Percentiles rank a stretch among this genome's conserved stretches.
Conservation (phyloP, 2,888 invertebrate genomes). For the Drosophila stalkeri region DNA sequence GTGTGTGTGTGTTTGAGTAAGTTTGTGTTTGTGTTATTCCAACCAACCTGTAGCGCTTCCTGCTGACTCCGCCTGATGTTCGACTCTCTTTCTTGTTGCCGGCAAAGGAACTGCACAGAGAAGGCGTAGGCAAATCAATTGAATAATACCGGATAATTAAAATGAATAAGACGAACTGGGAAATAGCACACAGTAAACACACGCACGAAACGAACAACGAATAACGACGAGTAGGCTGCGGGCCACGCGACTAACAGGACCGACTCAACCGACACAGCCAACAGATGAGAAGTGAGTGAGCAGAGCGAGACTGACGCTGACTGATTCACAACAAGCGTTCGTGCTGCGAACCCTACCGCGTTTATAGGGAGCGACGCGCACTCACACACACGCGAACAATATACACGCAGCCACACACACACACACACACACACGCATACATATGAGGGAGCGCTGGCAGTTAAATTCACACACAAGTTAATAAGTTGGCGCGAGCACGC, state of each 20-base stretch:
- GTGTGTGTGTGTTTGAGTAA: no score
- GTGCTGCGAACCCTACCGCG: slow-evolving; percentile 37
- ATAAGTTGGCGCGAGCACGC: slow-evolving; percentile 33
- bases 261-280: slow-evolving; percentile 61
- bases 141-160: slow-evolving; percentile 35
- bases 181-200: slow-evolving; percentile 24
- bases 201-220: slow-evolving; percentile 37
- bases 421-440: slow-evolving; percentile 5
- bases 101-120: neutral
- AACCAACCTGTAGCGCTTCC: slow-evolving; percentile 62
- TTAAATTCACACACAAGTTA: slow-evolving; percentile 35
- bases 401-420: neutral
- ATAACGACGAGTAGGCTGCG: slow-evolving; percentile 19
- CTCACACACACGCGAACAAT: slow-evolving; percentile 18
- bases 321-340: slow-evolving; percentile 70
- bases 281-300: slow-evolving; percentile 70
- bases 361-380: slow-evolving; percentile 49
- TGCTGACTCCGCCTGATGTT: slow-evolving; percentile 15
- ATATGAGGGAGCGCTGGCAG: slow-evolving; percentile 40
- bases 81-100: neutral
- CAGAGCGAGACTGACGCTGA: slow-evolving; percentile 41
- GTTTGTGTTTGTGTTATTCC: slow-evolving; percentile 6
- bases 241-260: slow-evolving; percentile 41
- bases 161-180: slow-evolving; percentile 20
- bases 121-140: slow-evolving; percentile 11